These are phyloP conservation scores for Sarotherodon lohbergeri DNA, from an alignment of 2,113 vertebrate genomes.

Conservation along the genomic window DNA sequence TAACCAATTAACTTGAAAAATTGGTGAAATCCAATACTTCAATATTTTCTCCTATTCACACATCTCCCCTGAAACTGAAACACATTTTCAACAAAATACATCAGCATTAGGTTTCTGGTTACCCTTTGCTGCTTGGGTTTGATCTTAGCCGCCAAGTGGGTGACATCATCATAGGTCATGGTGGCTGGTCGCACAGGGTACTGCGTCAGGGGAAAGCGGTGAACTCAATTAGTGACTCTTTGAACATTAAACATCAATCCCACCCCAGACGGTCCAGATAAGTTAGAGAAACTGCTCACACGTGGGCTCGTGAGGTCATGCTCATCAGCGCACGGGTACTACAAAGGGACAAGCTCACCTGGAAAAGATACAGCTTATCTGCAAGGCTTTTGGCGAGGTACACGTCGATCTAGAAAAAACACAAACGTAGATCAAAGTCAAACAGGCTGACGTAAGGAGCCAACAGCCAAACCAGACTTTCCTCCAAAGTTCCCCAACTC, in stretches of 20 bases:
- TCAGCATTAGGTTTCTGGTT: background rate
- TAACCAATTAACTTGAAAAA: background rate
- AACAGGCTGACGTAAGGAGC: background rate
- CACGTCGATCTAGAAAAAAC: slow-evolving; percentile 82
- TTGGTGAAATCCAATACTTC: background rate
- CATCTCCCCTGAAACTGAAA: background rate
- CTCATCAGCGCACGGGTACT: background rate
- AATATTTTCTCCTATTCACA: background rate
- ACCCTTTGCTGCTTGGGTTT: slow-evolving; percentile 98
- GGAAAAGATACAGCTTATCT: slow-evolving; percentile 95
- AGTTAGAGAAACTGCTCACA: background rate
- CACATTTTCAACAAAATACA: background rate
- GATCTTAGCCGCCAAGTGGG: slow-evolving; percentile 88
- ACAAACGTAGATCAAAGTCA: background rate
- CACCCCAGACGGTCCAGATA: background rate
- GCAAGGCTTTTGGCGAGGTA: slow-evolving; percentile 94
- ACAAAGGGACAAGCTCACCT: slow-evolving; percentile 72
- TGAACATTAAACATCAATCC: background rate
- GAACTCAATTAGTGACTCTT: background rate
- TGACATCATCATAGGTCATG: slow-evolving; percentile 89
- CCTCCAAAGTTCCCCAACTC: background rate
- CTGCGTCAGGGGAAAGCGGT: slow-evolving; percentile 60
- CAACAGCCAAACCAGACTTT: background rate
- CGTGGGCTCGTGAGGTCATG: background rate
- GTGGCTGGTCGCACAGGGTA: slow-evolving; percentile 90